Evolutionary conservation across 2,113 vertebrate genomes (phyloP).

Genomic region (Salminus brasiliensis): DNA sequence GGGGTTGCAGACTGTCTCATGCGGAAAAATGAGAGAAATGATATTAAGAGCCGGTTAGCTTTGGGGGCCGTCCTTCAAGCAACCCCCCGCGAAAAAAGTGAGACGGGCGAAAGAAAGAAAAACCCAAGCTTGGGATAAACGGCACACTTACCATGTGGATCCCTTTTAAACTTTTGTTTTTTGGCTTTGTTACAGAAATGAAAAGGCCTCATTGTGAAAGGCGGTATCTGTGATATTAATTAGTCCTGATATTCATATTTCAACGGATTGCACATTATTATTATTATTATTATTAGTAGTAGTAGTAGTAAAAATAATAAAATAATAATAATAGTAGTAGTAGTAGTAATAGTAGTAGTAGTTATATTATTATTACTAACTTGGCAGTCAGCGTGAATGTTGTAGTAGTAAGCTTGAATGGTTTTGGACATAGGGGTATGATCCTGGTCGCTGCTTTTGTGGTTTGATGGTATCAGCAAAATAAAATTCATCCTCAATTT

Average conservation of each 20-base stretch:
- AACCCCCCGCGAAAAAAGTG: slow-evolving; percentile 33
- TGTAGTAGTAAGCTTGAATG: background rate
- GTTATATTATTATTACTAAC: background rate
- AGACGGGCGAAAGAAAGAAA: slow-evolving; percentile 24
- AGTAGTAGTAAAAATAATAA: background rate
- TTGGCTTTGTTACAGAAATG: no score
- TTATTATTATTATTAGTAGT: background rate
- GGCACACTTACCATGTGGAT: background rate
- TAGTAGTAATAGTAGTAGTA: no score
- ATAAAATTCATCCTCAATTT: background rate
- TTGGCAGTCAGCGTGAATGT: background rate
- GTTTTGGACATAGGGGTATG: background rate
- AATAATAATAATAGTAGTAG: no score
- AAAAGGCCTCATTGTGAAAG: no score
- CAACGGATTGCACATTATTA: no score
- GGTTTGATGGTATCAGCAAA: background rate
- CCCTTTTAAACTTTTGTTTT: background rate
- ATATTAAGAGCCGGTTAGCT: slow-evolving; percentile 67
- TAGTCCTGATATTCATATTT: no score
- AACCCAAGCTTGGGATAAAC: slow-evolving; percentile 46
- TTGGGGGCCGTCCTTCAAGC: slow-evolving; percentile 65
- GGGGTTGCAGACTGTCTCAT: slow-evolving; percentile 51
- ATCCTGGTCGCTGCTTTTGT: background rate
- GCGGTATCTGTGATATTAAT: no score
- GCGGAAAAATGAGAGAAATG: slow-evolving; percentile 71